Evolutionary conservation across 2,797 vertebrate genomes (phyloP), one percentile per base, ranked within the genome.

Genomic region (Malacoctenus gilli): DNA sequence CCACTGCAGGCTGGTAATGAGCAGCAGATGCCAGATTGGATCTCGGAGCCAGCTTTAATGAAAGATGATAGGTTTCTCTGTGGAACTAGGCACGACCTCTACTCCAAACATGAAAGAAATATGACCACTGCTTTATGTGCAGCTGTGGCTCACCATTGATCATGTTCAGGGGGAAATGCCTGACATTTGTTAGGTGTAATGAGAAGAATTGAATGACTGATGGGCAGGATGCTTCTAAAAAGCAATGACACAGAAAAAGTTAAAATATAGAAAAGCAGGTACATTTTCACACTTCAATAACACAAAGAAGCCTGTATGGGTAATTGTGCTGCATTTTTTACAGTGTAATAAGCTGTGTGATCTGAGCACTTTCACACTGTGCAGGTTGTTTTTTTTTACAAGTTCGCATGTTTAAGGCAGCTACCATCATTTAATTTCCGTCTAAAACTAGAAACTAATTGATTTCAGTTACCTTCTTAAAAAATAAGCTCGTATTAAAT

Each of bases 21-120:
- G 74, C 77, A 86, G 83, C 90, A 91, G 90, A 90, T 91, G 90
- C 80, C 78, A 82, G 84, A 85, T 86, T 82, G 77, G 77, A 85
- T 87, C 82, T 77, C 38, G 1, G 66, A 80, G 77, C 65, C n/a
- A 49, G 78, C 50, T 59, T 80, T 83, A 83, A 89, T 84, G 85
- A 88, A 87, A 87, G 75, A 88, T 71, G 89, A 87, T 85, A 84
- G 82, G 81, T 56, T 73, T 68, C 59, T 67, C 75, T 73, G 82
- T 68, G 75, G 75, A 83, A 72, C 72, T 65, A 61, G 67, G 77
- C 82, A 61, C 46, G 62, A 69, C 74, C 76, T 85, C 66, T 22
- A 54, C 79, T 77, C 72, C 55, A 59, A 75, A 79, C 68, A 74
- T 48, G 14, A 72, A 61, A 84, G 79, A 86, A 81, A 75, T 76